Base-by-base conservation (phyloP, 2,888 invertebrate species). In the Orchesellides sinensis region DNA sequence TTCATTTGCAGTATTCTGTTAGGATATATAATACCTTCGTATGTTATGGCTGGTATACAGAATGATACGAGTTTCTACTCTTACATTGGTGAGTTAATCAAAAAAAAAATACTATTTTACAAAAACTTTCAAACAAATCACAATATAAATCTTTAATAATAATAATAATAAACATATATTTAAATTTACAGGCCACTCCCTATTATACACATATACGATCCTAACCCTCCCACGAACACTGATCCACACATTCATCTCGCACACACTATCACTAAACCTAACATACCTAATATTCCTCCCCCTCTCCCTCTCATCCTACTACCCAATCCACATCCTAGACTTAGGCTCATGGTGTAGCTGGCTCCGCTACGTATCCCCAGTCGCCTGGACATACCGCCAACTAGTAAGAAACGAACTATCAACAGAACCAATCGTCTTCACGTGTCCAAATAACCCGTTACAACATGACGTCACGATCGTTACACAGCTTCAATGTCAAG, bases 381-480 rank as follows among this genome's bases (percentile, higher is more conserved):
- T 93, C 0, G 92, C 93, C 77, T 96, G 96, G 95, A 90, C 94
- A 1, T 89, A 95, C 86, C 93, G 94, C 0, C 93, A 93, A 84
- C 89, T 19, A 1, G 8, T 19, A 3, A 8, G 19, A 70, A 93
- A 82, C n/a, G 83, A 86, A 61, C 2, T 40, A 1, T 40, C 40
- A 5, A 14, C 40, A 40, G 40, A 40, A 8, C 87, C 88, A n/a
- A 72, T 86, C 17, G 73, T 84, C 17, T 89, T 89, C 81, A 77
- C 86, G 4, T 90, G 90, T 78, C 88, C 88, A 29, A 88, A 89
- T 8, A 90, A 90, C 85, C 93, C 97, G 93, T 93, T 96, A 84
- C 95, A 96, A 88, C 94, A 95, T 89, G 95, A 95, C 90, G 96
- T 96, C 89, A 96, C 96, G 85, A 96, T 97, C 89, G 94, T 96